Percentiles rank a stretch among this genome's conserved stretches.
Conservation (phyloP, 2,888 invertebrate genomes). For the Liopterus haemorrhoidalis region DNA sequence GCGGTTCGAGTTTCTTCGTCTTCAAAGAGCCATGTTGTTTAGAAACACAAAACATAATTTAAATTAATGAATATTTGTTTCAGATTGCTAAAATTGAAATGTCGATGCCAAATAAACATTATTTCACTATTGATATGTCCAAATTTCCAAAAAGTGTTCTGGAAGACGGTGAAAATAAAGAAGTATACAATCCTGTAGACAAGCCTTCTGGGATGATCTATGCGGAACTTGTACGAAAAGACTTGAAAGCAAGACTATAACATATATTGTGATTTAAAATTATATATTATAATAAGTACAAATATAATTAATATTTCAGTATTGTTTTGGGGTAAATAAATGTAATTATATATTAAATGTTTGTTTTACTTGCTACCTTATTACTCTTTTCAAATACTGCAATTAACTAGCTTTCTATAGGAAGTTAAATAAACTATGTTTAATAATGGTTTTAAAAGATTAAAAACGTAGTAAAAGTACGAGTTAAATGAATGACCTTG, state of each 20-base stretch:
- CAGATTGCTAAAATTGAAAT: constrained; percentile 66
- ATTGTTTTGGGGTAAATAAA: constrained; percentile 2
- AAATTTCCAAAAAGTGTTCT: constrained; percentile 62
- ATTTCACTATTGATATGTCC: constrained; percentile 67
- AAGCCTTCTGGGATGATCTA: constrained; percentile 73
- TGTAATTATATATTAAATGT: too few relatives aligned
- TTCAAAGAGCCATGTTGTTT: too few relatives aligned
- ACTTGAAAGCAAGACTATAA: constrained; percentile 50
- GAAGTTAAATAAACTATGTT: too few relatives aligned
- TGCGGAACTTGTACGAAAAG: constrained; percentile 62
- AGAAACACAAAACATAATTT: constrained; percentile 13
- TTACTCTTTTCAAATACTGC: too few relatives aligned
- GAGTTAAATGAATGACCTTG: too few relatives aligned
- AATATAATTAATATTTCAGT: neutral
- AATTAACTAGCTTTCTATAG: too few relatives aligned
- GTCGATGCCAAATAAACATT: constrained; percentile 78
- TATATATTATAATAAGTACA: neutral
- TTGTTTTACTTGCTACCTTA: too few relatives aligned
- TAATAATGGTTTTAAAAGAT: too few relatives aligned
- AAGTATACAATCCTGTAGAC: constrained; percentile 71
- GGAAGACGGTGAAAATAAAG: constrained; percentile 58
- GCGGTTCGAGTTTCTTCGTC: too few relatives aligned
- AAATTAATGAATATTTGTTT: constrained; percentile 29
- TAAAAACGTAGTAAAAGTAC: too few relatives aligned
- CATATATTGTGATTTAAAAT: constrained; percentile 22